Evolutionary conservation across 2,797 vertebrate species (phyloP), one percentile per base, ranked within the genome.

Genomic region (Apodemus agrarius): DNA sequence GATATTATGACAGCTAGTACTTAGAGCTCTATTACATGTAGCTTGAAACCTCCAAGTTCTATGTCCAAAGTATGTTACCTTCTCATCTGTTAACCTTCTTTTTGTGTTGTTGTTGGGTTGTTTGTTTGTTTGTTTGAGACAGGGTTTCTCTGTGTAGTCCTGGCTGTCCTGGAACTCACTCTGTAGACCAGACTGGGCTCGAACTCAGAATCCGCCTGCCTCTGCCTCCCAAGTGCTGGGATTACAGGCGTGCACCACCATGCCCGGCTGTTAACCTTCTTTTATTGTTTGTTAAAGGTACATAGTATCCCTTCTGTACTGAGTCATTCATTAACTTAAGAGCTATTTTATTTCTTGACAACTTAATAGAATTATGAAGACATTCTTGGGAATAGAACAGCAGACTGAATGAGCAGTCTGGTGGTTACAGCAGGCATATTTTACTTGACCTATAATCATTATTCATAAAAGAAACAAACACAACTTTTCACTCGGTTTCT

Each of bases 301-400:
- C 65, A 74, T 88, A 49, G 7, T 46, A 43, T 13, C 81, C 40
- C 89, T 83, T 89, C 67, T 88, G 17, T 4, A n/a, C 54, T 82
- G 57, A 91, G 95, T 79, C 57, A 59, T n/a, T 84, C 93, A n/a
- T 74, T 94, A 65, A 81, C 57, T 91, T 83, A 75, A 94, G 61
- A 94, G 37, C 85, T 46, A 7, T 79, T 91, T 92, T 96, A 37
- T 75, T 83, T 91, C 16, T 59, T 82, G 57, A 91, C 81, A 22
- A 74, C 34, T 6, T 76, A 76, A 49, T 57, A 85, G 54, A 96
- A 63, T 79, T 89, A n/a, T 91, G 59, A 78, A 83, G 49, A 19
- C 29, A 82, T 84, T 82, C 88, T 75, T 91, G 24, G 61, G 37
- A 78, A 31, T 85, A 43, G 31, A 89, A 2, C 37, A 74, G 40